Evolutionary conservation across 2,888 invertebrate genomes (phyloP).

Genomic region (Bellardia pandia): DNA sequence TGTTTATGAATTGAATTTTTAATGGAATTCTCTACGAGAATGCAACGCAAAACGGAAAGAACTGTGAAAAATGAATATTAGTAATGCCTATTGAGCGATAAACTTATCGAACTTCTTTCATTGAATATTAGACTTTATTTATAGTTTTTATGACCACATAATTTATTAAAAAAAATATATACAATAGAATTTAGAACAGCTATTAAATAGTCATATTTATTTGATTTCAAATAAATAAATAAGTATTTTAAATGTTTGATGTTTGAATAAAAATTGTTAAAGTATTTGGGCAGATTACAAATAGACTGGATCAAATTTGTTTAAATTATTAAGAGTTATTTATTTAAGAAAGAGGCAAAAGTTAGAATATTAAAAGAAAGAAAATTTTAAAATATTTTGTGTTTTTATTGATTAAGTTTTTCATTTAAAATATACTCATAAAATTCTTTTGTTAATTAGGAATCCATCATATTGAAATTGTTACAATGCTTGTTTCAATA

Average conservation of each 20-base stretch:
- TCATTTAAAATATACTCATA: background rate
- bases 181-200: conserved; percentile 1
- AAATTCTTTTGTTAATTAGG: background rate
- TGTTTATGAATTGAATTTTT: conserved; percentile 57
- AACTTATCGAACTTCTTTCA: conserved; percentile 54
- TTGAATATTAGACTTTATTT: conserved; percentile 28
- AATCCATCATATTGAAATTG: background rate
- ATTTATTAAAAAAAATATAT: conserved; percentile 26
- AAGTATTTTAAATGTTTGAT: background rate
- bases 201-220: conserved; percentile 29
- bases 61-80: conserved; percentile 29
- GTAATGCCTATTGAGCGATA: conserved; percentile 57
- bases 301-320: too few relatives aligned
- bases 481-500: background rate
- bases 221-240: conserved; percentile 19
- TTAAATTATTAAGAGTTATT: too few relatives aligned
- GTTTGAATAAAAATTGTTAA: background rate
- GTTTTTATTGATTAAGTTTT: background rate
- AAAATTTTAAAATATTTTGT: too few relatives aligned
- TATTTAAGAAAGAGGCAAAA: too few relatives aligned
- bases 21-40: conserved; percentile 40
- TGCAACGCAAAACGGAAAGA: conserved; percentile 27
- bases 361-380: too few relatives aligned
- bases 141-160: conserved; percentile 35
- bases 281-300: background rate